Evolutionary conservation across 1,140 invertebrate species (phyloP), one percentile per base, ranked within the genome.

Genomic region (Drosophila nikananu): DNA sequence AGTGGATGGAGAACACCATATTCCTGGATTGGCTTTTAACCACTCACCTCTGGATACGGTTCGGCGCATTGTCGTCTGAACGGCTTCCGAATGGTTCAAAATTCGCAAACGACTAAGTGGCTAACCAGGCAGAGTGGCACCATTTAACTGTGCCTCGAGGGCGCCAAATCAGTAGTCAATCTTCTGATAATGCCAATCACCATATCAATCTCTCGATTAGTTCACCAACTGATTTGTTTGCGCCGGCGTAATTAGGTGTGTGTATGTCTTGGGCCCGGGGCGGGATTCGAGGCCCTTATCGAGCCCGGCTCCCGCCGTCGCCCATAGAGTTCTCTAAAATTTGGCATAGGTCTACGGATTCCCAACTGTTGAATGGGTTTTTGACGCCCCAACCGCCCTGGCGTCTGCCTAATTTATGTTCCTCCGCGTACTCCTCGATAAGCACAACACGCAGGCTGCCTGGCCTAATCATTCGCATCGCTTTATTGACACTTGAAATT

Each of bases 181-280:
- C 86, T 84, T 63, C 73, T 90, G 84, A 89, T 89, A 81, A 86
- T 82, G 77, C 83, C 75, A 86, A 84, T 77, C 65, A 68, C 71
- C 80, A 55, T 57, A 81, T 64, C 77, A 78, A 86, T 63, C 73
- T 78, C 51, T 86, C 83, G 82, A 84, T 89, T 87, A 89, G 58
- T 75, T 83, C 76, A 35, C 25, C 37, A 55, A 68, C 62, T 68
- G 63, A 77, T 77, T 77, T 77, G 57, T 76, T 75, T 19, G 15
- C 41, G 42, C 35, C 46, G 46, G 61, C 51, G 67, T 83, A 87
- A 87, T 87, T 87, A 68, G 35, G 44, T 58, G 42, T 77, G 60
- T 77, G 60, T 59, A 57, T 76, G 64, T 55, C 42, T 57, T 13
- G 39, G 46, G 42, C 41, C 15, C 70, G 57, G 32, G n/a, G 48